Evolutionary conservation across 2,113 vertebrate genomes (phyloP).

Genomic region (Peromyscus maniculatus): DNA sequence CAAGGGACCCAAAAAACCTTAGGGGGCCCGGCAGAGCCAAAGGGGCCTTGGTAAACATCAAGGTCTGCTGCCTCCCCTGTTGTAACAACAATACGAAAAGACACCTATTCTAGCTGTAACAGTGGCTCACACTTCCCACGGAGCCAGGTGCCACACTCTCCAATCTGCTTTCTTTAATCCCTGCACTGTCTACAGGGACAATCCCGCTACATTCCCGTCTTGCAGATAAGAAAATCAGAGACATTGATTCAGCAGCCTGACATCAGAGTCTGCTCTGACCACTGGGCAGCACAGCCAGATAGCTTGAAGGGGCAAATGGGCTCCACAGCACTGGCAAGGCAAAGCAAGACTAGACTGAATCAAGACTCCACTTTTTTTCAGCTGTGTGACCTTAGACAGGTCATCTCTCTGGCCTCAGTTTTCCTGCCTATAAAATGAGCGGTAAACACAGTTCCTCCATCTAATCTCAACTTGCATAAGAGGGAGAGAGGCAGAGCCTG

Average conservation of each 20-base stretch:
- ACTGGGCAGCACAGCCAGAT: background rate
- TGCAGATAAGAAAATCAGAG: constrained; percentile 12
- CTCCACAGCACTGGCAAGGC: fast-evolving
- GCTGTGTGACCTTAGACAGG: background rate
- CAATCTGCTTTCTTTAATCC: background rate
- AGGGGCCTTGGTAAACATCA: background rate
- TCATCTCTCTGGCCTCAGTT: constrained; percentile 13
- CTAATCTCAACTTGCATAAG: background rate
- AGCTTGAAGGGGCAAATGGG: fast-evolving
- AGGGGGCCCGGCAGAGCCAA: background rate
- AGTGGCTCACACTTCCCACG: constrained; percentile 17
- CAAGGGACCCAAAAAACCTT: background rate
- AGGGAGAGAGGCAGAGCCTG: background rate
- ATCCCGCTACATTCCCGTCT: background rate
- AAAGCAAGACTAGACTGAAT: no score
- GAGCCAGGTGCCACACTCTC: background rate
- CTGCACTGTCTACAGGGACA: background rate
- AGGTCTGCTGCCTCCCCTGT: background rate
- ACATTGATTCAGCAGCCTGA: fast-evolving
- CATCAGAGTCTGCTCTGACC: background rate
- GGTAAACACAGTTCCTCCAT: background rate
- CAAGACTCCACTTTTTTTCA: background rate
- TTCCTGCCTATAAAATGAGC: background rate
- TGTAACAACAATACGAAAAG: constrained; percentile 44
- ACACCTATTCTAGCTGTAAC: constrained; percentile 48